Conservation (phyloP, 2,797 vertebrate species). For the Etheostoma nigrum region DNA sequence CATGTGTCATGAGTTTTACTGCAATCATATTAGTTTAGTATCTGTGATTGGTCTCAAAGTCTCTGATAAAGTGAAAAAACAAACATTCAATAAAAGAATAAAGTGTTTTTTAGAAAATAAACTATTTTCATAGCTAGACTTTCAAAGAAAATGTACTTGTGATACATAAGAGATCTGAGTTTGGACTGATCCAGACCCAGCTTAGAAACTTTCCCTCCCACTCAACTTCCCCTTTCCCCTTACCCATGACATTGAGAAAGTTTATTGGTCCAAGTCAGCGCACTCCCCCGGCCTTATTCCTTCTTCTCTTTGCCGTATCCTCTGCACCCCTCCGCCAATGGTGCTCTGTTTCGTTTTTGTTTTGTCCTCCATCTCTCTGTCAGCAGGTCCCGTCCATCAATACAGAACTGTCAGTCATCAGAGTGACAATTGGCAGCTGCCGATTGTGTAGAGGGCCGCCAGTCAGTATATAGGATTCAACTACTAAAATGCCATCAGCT, state of each 20-base stretch:
- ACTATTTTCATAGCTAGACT: neutral
- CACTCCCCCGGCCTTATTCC: constrained; percentile 14
- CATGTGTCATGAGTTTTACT: neutral
- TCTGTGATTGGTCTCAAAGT: neutral
- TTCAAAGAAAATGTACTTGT: neutral
- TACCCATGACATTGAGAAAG: constrained; percentile 69
- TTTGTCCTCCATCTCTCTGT: constrained; percentile 76
- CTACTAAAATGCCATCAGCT: constrained; percentile 79
- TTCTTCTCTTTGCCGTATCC: constrained; percentile 45
- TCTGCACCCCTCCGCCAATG: constrained; percentile 26
- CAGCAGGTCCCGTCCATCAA: constrained; percentile 85
- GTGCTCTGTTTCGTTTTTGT: constrained; percentile 69
- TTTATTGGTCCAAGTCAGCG: constrained; percentile 39
- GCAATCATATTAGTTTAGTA: neutral
- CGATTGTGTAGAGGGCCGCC: constrained; percentile 77
- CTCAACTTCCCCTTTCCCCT: neutral
- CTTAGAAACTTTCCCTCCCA: constrained; percentile 7
- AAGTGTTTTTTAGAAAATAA: neutral
- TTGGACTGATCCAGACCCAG: constrained; percentile 18
- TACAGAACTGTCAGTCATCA: constrained; percentile 83
- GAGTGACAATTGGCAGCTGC: constrained; percentile 84
- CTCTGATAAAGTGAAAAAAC: neutral
- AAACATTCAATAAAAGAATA: neutral
- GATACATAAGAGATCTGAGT: neutral
- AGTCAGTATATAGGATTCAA: constrained; percentile 71